Percentiles rank a stretch among this genome's conserved stretches.
These are phyloP conservation scores for Rhamphomyia laevipes DNA, from an alignment of 2,888 invertebrate genomes.

Conservation along the genomic window DNA sequence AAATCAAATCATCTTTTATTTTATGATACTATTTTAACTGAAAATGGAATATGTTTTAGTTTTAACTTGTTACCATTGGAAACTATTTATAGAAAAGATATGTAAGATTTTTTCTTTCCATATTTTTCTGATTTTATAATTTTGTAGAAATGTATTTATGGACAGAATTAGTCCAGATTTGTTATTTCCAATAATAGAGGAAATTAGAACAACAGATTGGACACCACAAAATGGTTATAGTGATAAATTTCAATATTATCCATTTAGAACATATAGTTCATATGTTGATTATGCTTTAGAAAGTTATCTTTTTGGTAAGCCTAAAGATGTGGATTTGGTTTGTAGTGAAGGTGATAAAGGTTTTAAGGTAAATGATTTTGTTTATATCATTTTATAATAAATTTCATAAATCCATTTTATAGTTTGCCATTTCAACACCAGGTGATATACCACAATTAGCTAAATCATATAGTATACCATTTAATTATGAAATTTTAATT, in stretches of 20 bases:
- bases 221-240: not conserved
- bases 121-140: too few species aligned
- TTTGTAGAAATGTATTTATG: too few species aligned
- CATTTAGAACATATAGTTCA: not conserved
- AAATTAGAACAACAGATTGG: not conserved
- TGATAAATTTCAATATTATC: not conserved
- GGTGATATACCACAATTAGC: conserved; percentile 20
- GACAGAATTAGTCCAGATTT: too few species aligned
- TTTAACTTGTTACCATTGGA: not conserved
- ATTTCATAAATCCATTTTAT: not conserved
- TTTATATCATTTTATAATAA: too few species aligned
- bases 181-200: not conserved
- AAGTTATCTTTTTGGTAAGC: not conserved
- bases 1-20: not conserved
- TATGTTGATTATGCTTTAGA: not conserved
- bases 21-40: not conserved
- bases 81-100: not conserved
- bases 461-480: conserved; percentile 49
- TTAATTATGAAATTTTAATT: conserved; percentile 51
- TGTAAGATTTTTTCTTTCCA: not conserved
- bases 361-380: not conserved
- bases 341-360: not conserved
- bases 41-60: not conserved
- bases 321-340: not conserved
- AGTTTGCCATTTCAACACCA: conserved; percentile 9